phyloP scores from a whole-genome alignment of 2,888 invertebrate species.

The Furcula furcula region DNA sequence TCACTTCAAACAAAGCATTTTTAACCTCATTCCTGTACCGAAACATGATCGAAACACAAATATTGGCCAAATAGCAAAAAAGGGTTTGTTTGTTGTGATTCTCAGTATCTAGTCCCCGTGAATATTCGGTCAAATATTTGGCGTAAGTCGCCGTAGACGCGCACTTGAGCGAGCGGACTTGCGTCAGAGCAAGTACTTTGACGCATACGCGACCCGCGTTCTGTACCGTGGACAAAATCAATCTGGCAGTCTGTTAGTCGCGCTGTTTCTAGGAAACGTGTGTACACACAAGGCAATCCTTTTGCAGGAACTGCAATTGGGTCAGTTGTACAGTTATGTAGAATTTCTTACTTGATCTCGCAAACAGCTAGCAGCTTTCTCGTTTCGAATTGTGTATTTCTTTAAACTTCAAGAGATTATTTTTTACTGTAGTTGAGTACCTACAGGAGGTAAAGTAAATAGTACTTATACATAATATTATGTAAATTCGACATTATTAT shows the following conservation, averaged over 20 bases:
- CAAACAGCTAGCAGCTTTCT: no score
- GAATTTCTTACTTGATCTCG: neutral
- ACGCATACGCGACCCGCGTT: constrained; percentile 37
- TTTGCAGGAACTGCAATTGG: constrained; percentile 10
- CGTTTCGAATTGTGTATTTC: no score
- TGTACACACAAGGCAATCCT: constrained; percentile 7
- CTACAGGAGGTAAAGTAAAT: no score
- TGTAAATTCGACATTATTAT: no score
- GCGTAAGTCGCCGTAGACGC: constrained; percentile 28
- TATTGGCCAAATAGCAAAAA: constrained; percentile 34
- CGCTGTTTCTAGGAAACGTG: constrained; percentile 29
- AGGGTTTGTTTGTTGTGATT: constrained; percentile 34
- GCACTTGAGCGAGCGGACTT: constrained; percentile 33
- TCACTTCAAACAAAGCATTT: constrained; percentile 32
- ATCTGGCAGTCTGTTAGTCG: constrained; percentile 25
- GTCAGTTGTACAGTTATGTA: neutral
- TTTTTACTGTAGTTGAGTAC: no score
- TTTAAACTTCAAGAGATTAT: no score
- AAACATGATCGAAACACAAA: constrained; percentile 24
- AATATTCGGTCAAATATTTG: constrained; percentile 39
- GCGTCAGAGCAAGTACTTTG: constrained; percentile 41
- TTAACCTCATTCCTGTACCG: constrained; percentile 32
- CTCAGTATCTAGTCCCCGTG: constrained; percentile 32
- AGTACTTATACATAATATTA: no score
- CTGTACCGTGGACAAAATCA: constrained; percentile 27